Evolutionary conservation across 35 echinoderm and acorn worm species (phyloP).

Genomic region (Amphiura filiformis): DNA sequence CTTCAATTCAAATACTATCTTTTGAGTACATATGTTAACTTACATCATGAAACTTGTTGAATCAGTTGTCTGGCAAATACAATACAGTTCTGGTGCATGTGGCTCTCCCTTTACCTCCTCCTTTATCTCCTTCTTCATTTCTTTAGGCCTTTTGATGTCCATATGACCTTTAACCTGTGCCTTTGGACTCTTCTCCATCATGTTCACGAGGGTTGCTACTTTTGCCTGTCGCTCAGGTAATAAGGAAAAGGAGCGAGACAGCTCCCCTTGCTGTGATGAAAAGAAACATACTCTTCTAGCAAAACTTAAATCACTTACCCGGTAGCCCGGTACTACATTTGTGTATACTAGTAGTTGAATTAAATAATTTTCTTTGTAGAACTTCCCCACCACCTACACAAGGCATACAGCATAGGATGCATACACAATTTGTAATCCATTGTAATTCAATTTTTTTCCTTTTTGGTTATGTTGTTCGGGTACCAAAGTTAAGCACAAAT

Average conservation of each 20-base stretch:
- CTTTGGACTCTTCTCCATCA: constrained; percentile 79
- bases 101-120: constrained; percentile 6
- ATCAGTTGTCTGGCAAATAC: constrained; percentile 75
- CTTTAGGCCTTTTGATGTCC: not conserved
- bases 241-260: constrained; percentile 20
- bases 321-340: too few relatives aligned
- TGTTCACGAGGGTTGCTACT: constrained; percentile 72
- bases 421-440: too few relatives aligned
- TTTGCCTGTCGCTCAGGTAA: constrained; percentile 86
- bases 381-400: too few relatives aligned
- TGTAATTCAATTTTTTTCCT: too few relatives aligned
- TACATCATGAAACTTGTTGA: constrained; percentile 92
- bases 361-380: too few relatives aligned
- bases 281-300: too few relatives aligned
- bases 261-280: constrained; percentile 25
- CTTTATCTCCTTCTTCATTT: constrained; percentile 24
- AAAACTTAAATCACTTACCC: too few relatives aligned
- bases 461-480: too few relatives aligned
- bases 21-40: too few relatives aligned
- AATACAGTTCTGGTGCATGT: constrained; percentile 52
- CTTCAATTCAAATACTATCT: not conserved
- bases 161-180: constrained; percentile 22
- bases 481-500: too few relatives aligned
- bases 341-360: too few relatives aligned
- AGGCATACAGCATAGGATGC: too few relatives aligned